Evolutionary conservation across 2,888 invertebrate genomes (phyloP).

Genomic region (Xanthia icteritia): DNA sequence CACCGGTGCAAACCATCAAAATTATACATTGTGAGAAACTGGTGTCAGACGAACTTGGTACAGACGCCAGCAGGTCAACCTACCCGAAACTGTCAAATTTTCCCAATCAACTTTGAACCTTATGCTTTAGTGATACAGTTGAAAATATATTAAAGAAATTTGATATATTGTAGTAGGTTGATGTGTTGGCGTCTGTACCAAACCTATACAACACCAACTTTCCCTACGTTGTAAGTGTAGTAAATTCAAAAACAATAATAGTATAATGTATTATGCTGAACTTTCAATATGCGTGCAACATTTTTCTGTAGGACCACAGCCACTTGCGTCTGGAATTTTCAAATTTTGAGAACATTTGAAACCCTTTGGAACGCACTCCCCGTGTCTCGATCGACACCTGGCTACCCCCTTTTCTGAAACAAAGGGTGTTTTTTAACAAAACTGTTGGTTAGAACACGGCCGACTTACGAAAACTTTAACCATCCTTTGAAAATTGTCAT

Average conservation of each 20-base stretch:
- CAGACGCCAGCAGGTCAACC: too few relatives aligned
- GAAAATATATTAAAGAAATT: too few relatives aligned
- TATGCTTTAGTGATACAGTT: too few relatives aligned
- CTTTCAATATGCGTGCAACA: slow-evolving; percentile 16
- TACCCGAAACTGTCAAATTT: too few relatives aligned
- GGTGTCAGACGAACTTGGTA: not conserved
- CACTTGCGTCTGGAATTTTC: not conserved
- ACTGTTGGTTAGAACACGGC: not conserved
- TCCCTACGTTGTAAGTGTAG: too few relatives aligned
- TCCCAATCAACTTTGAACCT: too few relatives aligned
- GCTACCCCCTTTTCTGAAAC: slow-evolving; percentile 40
- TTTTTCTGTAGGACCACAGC: slow-evolving; percentile 8
- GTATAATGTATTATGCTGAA: not conserved
- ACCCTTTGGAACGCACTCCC: slow-evolving; percentile 14
- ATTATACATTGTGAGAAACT: not conserved
- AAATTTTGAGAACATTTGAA: slow-evolving; percentile 8
- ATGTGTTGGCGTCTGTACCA: too few relatives aligned
- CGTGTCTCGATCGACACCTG: slow-evolving; percentile 14
- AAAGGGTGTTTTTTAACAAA: slow-evolving; percentile 32
- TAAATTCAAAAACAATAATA: too few relatives aligned
- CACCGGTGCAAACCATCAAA: not conserved
- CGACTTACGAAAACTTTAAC: not conserved
- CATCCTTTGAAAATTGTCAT: not conserved
- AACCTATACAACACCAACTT: not conserved
- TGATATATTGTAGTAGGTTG: too few relatives aligned